Evolutionary conservation across 2,888 invertebrate genomes (phyloP).

Genomic region (Busseola fusca): DNA sequence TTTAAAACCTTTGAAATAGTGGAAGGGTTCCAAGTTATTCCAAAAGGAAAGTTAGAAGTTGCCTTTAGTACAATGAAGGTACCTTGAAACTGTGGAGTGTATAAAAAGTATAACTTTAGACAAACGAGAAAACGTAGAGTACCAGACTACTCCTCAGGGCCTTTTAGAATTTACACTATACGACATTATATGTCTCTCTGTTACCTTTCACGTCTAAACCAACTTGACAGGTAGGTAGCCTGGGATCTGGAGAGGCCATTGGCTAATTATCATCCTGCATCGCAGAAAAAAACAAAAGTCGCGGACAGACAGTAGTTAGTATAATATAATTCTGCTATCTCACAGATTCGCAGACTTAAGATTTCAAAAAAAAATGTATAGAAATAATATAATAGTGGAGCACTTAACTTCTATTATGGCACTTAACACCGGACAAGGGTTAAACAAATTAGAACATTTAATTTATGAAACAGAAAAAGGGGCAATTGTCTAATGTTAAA

Average conservation of each 20-base stretch:
- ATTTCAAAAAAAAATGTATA: constrained; percentile 14
- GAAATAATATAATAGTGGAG: not conserved
- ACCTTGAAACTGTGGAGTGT: not conserved
- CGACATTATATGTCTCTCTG: not conserved
- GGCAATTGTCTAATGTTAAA: not conserved
- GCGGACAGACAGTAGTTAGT: not conserved
- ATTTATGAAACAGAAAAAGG: not conserved
- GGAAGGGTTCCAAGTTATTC: constrained; percentile 9
- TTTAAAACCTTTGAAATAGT: constrained; percentile 25
- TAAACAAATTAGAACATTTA: constrained; percentile 20
- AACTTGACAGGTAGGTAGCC: not conserved
- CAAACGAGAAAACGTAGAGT: not conserved
- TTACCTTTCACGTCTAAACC: not conserved
- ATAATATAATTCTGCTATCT: constrained; percentile 15
- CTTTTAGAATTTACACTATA: not conserved
- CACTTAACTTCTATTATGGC: not conserved
- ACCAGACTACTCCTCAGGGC: not conserved
- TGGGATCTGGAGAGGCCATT: not conserved
- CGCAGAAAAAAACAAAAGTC: not conserved
- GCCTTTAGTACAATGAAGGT: not conserved
- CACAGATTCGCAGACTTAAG: not conserved
- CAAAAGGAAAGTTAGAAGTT: constrained; percentile 31
- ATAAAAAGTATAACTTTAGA: not conserved
- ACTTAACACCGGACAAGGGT: not conserved
- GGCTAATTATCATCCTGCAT: not conserved